Evolutionary conservation across 1,140 invertebrate species (phyloP), one percentile per base, ranked within the genome.

Genomic region (Vanessa atalanta): DNA sequence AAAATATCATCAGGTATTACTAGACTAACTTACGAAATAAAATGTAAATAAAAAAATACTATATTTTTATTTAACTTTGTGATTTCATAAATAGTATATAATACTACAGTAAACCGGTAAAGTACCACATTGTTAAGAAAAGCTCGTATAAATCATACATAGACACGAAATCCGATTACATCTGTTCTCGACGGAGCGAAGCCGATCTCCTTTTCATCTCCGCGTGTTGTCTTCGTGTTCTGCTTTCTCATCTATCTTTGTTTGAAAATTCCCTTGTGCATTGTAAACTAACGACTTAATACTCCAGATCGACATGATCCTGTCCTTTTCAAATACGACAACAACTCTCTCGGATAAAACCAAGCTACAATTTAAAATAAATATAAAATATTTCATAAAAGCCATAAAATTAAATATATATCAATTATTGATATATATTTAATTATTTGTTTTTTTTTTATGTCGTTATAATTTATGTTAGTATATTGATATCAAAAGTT

Each of bases 151-250:
- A 77, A 73, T 77, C 75, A 78, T 74, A 78, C 71, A 71, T 80
- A 75, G 75, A 70, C 68, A 73, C 55, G 70, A 77, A 77, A 80
- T 77, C 78, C 75, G 75, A 80, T 80, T 80, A 77, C 70, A 75
- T 70, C 63, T 75, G 66, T 73, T 75, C 78, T 80, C 75, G 51
- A 66, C 75, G 67, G 50, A 77, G 78, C 65, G 67, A 77, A 67
- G 70, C 73, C 68, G 73, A 78, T 78, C 73, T 72, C 69, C 72
- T 75, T 80, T 75, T 70, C 76, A 77, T 79, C 74, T 71, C 63
- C 67, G 72, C 67, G 47, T 43, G 37, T 43, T 43, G 37, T 73
- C 76, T 70, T 77, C 72, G 55, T 66, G 51, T 77, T 79, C 66
- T 77, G 70, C 76, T 73, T 72, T 77, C 78, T 71, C 61, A 69